These are phyloP conservation scores for Sisor rabdophorus DNA, from an alignment of 2,113 vertebrate species.

Conservation along the genomic window DNA sequence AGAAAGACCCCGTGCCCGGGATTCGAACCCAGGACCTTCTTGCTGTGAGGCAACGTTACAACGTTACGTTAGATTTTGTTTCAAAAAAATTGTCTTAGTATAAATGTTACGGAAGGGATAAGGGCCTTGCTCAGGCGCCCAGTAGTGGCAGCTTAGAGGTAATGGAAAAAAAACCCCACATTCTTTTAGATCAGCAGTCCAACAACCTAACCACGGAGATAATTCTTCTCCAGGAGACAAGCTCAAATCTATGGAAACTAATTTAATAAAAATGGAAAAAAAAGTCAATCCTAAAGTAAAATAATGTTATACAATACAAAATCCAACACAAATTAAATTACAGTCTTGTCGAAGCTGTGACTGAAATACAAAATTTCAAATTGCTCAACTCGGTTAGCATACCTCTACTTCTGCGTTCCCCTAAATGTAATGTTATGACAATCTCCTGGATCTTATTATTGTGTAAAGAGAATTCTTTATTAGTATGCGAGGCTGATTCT, in stretches of 20 bases:
- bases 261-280: conserved; percentile 35
- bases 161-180: no score
- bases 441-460: conserved; percentile 27
- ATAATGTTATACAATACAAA: conserved; percentile 1
- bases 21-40: no score
- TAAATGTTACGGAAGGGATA: no score
- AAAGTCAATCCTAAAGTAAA: conserved; percentile 19
- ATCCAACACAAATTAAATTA: conserved; percentile 3
- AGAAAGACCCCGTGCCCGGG: no score
- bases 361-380: conserved; percentile 32
- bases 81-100: no score
- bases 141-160: no score
- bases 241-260: conserved; percentile 8
- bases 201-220: no score
- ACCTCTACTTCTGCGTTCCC: conserved; percentile 10
- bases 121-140: no score
- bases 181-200: neutral
- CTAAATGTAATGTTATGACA: neutral
- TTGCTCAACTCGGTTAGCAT: conserved; percentile 13
- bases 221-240: neutral
- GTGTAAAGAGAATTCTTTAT: neutral
- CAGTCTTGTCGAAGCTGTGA: conserved; percentile 8
- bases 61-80: no score
- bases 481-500: conserved; percentile 21
- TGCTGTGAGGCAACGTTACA: no score